Evolutionary conservation across 2,113 vertebrate species (phyloP), one percentile per base, ranked within the genome.

Genomic region (Sinocyclocheilus anshuiensis): DNA sequence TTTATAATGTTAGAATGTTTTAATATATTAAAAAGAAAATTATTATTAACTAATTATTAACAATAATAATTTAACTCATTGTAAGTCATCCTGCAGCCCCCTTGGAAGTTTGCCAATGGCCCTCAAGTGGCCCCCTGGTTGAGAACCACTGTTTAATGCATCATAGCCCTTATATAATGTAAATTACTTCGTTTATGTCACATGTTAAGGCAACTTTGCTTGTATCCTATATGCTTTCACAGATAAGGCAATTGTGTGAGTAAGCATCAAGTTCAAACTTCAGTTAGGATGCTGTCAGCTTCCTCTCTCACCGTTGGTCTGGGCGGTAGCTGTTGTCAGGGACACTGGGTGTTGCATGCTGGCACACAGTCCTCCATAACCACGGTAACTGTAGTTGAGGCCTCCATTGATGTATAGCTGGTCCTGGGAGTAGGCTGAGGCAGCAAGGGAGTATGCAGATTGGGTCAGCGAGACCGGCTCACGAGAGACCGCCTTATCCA

Each of bases 331-430:
- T 0, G 96, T 96, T 84, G 96, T 97, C 91, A 98, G 94, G 82
- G 98, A 96, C 53, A 97, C 90, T 0, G 97, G 94, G 0, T 97
- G 95, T 90, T 97, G 97, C 92, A 98, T 94, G 94, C 94, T 95
- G 86, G 95, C 92, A 65, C 96, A 94, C 91, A 98, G 92, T 87
- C 95, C 94, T 77, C 96, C 96, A 6, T 97, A 98, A 85, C 96
- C 94, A 86, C 97, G 97, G 94, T 98, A 99, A 90, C 96, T 96
- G 81, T 99, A 99, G 94, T 96, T 97, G 88, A 99, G 96, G 88
- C 97, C 96, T 13, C 98, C 97, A 0, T 98, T 99, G 95, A 97
- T 97, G 87, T 98, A 98, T 92, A 97, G 96, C 0, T 97, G 96
- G 88, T 99, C 97, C 95, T 99, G 98, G 91, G 96, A 95, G 95